Conservation (phyloP, 2,888 invertebrate genomes). For the Xestia xanthographa region DNA sequence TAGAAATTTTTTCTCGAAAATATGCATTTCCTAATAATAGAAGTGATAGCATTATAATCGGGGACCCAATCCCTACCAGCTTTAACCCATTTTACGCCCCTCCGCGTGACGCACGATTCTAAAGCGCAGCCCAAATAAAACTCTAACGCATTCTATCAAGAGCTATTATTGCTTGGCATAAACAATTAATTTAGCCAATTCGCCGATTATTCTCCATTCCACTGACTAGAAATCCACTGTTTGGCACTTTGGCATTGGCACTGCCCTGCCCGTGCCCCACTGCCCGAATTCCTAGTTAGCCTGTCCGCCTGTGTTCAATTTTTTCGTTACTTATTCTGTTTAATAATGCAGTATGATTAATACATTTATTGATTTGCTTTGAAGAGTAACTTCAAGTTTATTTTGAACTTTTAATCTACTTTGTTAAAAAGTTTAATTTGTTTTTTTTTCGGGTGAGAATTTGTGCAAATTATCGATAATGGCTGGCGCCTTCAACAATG, state of each 20-base stretch:
- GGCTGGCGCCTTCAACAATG: slow-evolving; percentile 71
- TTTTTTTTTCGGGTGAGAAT: slow-evolving; percentile 16
- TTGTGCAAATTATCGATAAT: slow-evolving; percentile 42
- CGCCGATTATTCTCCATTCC: slow-evolving; percentile 27
- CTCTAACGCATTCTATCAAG: accelerated
- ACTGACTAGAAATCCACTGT: too few relatives aligned
- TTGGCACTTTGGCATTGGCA: neutral
- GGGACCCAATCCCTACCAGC: too few relatives aligned
- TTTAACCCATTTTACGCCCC: too few relatives aligned
- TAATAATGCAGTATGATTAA: slow-evolving; percentile 10
- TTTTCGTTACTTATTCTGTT: slow-evolving; percentile 1
- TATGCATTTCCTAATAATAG: too few relatives aligned
- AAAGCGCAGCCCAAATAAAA: too few relatives aligned
- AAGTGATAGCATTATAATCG: too few relatives aligned
- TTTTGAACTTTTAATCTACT: neutral
- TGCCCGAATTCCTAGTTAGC: slow-evolving; percentile 11
- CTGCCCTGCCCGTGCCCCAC: neutral
- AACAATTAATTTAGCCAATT: neutral
- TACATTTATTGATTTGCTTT: slow-evolving; percentile 10
- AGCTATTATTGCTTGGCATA: neutral
- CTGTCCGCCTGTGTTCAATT: neutral
- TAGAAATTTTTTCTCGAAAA: too few relatives aligned
- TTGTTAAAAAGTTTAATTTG: neutral
- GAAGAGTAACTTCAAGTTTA: neutral
- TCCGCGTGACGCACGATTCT: too few relatives aligned